Base-by-base conservation (phyloP, 2,797 vertebrate species). In the Knipowitschia caucasica region DNA sequence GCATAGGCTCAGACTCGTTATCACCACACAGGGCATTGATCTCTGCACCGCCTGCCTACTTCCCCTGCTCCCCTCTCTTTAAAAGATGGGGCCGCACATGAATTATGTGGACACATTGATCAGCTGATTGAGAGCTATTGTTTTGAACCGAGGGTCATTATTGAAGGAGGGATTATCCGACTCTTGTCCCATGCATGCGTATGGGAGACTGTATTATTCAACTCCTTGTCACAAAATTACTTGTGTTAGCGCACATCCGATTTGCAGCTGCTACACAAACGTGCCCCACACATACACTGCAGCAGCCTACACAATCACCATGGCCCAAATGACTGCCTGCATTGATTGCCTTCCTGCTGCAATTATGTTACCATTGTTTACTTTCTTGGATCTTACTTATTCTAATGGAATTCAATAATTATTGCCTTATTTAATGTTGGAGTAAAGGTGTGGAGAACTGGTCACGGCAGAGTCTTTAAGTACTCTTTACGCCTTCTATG, bases 331-430 rank as follows among this genome's bases (percentile, higher is more conserved):
- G 94, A 96, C 95, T 94, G 93, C 91, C 90, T 92, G 89, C 95
- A 98, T 98, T 97, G 95, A 98, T 98, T 92, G 92, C 90, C 91
- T 85, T 93, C 91, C 92, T 93, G 92, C 93, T 93, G 94, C 94
- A 98, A 98, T 99, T 98, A 98, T 96, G 94, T 94, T 93, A 92
- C 93, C 92, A 95, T 99, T 98, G 94, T 98, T 98, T 98, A 98
- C 95, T 95, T 98, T 96, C 94, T 90, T 93, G 93, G 91, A 93
- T 94, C 94, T 94, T 94, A 89, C 93, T 96, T 93, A 95, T 96
- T 97, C 93, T 92, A 96, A 96, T 88, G 92, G 93, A 98, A 96
- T 96, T 95, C 96, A 93, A 97, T 98, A 97, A 97, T 96, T 96
- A 98, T 98, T 96, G 95, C 94, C 95, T 96, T 96, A 95, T 94